Evolutionary conservation across 1,140 invertebrate species (phyloP).

Genomic region (Thalassaphorura encarpata): DNA sequence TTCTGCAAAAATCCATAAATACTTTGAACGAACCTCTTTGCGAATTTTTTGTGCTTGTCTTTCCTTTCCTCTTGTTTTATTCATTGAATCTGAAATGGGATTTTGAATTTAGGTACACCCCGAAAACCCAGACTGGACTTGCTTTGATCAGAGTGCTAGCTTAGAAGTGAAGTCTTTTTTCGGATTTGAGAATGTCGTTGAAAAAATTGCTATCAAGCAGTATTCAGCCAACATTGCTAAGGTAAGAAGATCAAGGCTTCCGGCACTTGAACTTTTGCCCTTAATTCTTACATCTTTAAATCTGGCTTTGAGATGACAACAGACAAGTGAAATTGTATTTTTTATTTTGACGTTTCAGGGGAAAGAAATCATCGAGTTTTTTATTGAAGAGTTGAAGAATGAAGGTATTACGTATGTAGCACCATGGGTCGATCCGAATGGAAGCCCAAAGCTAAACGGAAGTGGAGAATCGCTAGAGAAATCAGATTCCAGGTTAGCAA

Average conservation of each 20-base stretch:
- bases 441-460: slow-evolving; percentile 42
- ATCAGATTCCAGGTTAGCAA: no score
- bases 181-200: slow-evolving; percentile 88
- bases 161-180: slow-evolving; percentile 95
- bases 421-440: slow-evolving; percentile 38
- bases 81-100: no score
- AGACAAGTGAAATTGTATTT: no score
- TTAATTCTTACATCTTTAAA: not conserved
- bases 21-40: no score
- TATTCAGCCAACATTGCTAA: slow-evolving; percentile 87
- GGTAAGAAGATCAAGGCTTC: slow-evolving; percentile 47
- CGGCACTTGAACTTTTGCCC: not conserved
- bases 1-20: no score
- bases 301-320: slow-evolving; percentile 2
- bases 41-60: no score
- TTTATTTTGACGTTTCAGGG: slow-evolving; percentile 51
- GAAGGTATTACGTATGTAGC: slow-evolving; percentile 65
- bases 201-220: slow-evolving; percentile 95
- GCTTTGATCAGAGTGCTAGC: slow-evolving; percentile 88
- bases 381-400: slow-evolving; percentile 67
- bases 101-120: slow-evolving; percentile 66
- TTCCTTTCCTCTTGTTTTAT: no score
- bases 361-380: slow-evolving; percentile 91
- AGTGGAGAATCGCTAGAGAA: slow-evolving; percentile 4
- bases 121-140: slow-evolving; percentile 91